Conservation (phyloP, 2,113 vertebrate genomes). For the Zosterops hypoxanthus region DNA sequence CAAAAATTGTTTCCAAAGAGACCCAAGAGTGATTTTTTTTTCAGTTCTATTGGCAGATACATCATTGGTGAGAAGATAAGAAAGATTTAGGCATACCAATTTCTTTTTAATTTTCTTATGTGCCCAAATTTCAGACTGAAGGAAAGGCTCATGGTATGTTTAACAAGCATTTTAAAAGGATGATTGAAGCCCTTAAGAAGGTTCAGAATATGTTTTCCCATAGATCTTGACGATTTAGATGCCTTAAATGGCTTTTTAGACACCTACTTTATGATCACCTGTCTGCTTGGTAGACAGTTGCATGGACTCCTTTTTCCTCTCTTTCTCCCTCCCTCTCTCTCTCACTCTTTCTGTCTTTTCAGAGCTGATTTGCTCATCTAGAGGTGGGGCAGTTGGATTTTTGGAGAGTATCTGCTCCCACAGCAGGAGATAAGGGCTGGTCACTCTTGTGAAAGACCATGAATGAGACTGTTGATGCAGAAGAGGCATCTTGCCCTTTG, state of each 20-base stretch:
- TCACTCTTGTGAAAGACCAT: not conserved
- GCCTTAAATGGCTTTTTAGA: conserved; percentile 2
- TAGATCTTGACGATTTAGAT: not conserved
- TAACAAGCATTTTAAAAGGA: not conserved
- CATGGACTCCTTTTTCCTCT: not conserved
- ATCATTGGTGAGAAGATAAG: not conserved
- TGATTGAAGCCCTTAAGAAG: not conserved
- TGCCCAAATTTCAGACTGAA: not conserved
- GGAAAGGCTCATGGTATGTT: not conserved
- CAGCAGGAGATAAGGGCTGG: fast-evolving
- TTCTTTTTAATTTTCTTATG: not conserved
- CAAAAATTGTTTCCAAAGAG: not conserved
- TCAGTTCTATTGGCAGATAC: not conserved
- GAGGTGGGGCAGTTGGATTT: not conserved
- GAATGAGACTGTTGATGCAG: not conserved
- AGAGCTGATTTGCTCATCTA: not conserved
- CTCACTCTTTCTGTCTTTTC: not conserved
- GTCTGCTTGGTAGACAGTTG: not conserved
- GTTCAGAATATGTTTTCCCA: not conserved
- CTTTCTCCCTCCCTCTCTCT: not conserved
- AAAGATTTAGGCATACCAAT: not conserved
- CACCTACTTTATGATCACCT: not conserved
- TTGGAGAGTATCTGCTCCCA: not conserved
- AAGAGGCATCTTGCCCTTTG: not conserved
- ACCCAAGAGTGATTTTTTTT: conserved; percentile 15